A percentile compares a stretch with the other conserved stretches of the same genome.
Evolutionary conservation across 2,797 vertebrate genomes (phyloP).

Genomic region (Threskiornis aethiopicus): DNA sequence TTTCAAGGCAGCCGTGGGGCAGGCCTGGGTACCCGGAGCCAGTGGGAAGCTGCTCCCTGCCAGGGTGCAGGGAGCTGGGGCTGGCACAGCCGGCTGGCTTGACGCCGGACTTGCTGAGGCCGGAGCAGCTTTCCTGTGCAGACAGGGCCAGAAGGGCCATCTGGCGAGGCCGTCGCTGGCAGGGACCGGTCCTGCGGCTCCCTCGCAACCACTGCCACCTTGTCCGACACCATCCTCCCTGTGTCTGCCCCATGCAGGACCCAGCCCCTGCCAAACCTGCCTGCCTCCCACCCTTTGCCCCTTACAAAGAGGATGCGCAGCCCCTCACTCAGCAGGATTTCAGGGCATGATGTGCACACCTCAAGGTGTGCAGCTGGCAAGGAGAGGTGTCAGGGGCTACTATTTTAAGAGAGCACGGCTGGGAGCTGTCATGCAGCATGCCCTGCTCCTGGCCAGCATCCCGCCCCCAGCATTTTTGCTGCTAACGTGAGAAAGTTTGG

Average conservation of each 20-base stretch:
- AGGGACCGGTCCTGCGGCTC: fast-evolving
- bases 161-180: neutral
- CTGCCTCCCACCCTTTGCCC: neutral
- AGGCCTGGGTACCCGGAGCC: neutral
- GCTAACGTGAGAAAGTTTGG: neutral
- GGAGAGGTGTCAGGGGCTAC: neutral
- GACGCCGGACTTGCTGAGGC: neutral
- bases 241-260: neutral
- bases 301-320: neutral
- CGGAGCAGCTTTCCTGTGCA: neutral
- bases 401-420: neutral
- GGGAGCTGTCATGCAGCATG: neutral
- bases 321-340: neutral
- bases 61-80: neutral
- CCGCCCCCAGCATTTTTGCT: neutral
- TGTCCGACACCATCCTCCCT: neutral
- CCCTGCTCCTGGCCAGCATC: neutral
- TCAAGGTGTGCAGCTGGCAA: fast-evolving
- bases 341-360: neutral
- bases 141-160: neutral
- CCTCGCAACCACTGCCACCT: neutral
- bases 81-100: neutral
- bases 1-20: fast-evolving
- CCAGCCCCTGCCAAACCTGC: neutral
- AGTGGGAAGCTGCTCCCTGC: neutral